Percentiles rank a stretch among this genome's conserved stretches.
These are phyloP conservation scores for Semnopithecus entellus DNA, from an alignment of 2,113 vertebrate genomes.

Conservation along the genomic window DNA sequence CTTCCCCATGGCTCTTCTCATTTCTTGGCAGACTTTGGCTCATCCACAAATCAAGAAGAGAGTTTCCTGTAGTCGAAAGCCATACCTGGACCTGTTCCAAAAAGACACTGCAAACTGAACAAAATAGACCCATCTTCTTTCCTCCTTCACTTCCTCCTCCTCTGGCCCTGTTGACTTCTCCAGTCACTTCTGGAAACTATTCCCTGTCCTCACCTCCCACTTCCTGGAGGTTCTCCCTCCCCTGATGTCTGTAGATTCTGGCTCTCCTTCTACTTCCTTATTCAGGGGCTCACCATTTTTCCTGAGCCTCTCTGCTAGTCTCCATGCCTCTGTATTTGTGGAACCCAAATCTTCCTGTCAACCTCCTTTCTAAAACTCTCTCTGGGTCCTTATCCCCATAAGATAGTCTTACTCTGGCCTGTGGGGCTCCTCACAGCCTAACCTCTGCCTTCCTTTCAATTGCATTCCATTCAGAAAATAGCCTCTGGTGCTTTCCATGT, in stretches of 20 bases:
- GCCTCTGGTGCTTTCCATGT: neutral
- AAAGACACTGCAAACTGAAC: neutral
- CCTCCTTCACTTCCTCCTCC: neutral
- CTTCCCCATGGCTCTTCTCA: neutral
- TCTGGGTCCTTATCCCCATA: neutral
- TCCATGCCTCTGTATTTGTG: neutral
- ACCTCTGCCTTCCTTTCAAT: neutral
- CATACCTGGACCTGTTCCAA: neutral
- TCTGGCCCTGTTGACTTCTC: neutral
- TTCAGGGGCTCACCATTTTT: neutral
- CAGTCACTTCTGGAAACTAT: neutral
- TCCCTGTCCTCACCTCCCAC: too few relatives aligned
- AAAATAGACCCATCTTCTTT: neutral
- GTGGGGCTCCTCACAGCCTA: neutral
- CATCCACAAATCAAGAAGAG: neutral
- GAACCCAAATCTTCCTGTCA: neutral
- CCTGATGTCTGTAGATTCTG: neutral
- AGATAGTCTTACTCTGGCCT: neutral
- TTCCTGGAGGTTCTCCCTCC: rapidly evolving
- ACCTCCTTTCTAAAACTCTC: neutral
- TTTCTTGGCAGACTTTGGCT: neutral
- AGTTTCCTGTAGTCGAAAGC: neutral
- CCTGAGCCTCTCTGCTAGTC: neutral
- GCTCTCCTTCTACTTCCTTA: neutral
- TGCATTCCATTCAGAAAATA: neutral